phyloP scores from a whole-genome alignment of 2,888 invertebrate genomes.

The Endomychus coccineus region DNA sequence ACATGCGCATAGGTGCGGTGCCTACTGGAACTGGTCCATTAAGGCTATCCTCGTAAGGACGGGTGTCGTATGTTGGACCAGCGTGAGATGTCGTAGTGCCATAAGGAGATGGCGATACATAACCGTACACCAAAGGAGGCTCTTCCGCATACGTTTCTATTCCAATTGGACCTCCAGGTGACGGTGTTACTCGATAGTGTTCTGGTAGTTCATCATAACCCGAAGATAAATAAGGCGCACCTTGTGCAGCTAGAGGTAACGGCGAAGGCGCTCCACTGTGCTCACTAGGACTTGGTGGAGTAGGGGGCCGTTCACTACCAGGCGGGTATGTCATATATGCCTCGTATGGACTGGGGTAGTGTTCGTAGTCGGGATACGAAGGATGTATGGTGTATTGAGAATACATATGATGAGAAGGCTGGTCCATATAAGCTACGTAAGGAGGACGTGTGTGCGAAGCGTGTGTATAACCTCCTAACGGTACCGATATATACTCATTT shows the following conservation, averaged over 20 bases:
- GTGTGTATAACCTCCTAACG: constrained; percentile 43
- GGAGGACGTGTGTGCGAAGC: constrained; percentile 37
- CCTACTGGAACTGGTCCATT: constrained; percentile 47
- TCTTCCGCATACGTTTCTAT: constrained; percentile 60
- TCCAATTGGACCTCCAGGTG: constrained; percentile 52
- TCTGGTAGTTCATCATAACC: constrained; percentile 60
- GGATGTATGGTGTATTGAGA: constrained; percentile 46
- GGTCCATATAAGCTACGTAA: constrained; percentile 47
- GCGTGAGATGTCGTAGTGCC: constrained; percentile 44
- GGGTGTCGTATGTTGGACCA: constrained; percentile 44
- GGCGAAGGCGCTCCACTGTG: constrained; percentile 51
- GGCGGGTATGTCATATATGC: constrained; percentile 44
- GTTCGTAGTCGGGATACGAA: constrained; percentile 53
- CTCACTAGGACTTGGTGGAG: constrained; percentile 52
- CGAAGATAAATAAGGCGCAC: constrained; percentile 52
- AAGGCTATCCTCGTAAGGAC: constrained; percentile 49
- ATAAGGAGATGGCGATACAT: constrained; percentile 57
- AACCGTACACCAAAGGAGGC: constrained; percentile 56
- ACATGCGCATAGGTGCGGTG: constrained; percentile 51
- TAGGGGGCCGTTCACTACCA: constrained; percentile 45
- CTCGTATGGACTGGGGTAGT: constrained; percentile 48
- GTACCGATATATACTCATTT: constrained; percentile 49
- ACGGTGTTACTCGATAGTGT: constrained; percentile 57
- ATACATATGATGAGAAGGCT: constrained; percentile 44
- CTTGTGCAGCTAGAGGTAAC: constrained; percentile 42